Percentiles rank a stretch among this genome's conserved stretches.
Evolutionary conservation across 92 coral and sea anemone genomes (phyloP).

Genomic region (Porites cylindrica): DNA sequence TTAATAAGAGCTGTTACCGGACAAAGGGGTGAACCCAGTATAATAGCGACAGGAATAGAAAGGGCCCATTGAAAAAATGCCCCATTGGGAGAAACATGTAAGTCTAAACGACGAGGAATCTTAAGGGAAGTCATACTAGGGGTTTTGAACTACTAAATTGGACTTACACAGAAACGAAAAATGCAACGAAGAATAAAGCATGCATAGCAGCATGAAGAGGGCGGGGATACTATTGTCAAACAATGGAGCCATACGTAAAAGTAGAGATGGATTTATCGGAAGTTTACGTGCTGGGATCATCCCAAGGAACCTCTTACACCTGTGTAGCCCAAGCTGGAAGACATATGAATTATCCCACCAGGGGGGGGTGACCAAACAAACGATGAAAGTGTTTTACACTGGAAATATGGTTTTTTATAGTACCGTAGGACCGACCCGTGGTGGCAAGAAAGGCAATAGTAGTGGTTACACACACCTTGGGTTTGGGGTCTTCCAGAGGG

Average conservation of each 20-base stretch:
- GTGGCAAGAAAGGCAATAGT: not conserved
- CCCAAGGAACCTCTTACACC: conserved; percentile 27
- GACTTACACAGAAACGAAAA: no score
- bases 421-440: no score
- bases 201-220: no score
- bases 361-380: not conserved
- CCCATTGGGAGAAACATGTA: no score
- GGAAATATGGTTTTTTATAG: not conserved
- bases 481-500: conserved; percentile 52
- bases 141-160: no score
- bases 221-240: no score
- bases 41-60: not conserved
- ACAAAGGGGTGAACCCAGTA: not conserved
- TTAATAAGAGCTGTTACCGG: conserved; percentile 14
- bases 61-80: not conserved
- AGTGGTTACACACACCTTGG: conserved; percentile 62
- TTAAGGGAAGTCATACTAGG: no score
- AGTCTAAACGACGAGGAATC: no score
- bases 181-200: no score
- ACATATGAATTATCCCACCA: conserved; percentile 32
- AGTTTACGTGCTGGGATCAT: conserved; percentile 9
- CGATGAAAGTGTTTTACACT: no score
- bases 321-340: conserved; percentile 7
- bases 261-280: not conserved
- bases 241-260: no score